A percentile compares a stretch with the other conserved stretches of the same genome.
Evolutionary conservation across 2,888 invertebrate species (phyloP).

Genomic region (Aphodius sticticus): DNA sequence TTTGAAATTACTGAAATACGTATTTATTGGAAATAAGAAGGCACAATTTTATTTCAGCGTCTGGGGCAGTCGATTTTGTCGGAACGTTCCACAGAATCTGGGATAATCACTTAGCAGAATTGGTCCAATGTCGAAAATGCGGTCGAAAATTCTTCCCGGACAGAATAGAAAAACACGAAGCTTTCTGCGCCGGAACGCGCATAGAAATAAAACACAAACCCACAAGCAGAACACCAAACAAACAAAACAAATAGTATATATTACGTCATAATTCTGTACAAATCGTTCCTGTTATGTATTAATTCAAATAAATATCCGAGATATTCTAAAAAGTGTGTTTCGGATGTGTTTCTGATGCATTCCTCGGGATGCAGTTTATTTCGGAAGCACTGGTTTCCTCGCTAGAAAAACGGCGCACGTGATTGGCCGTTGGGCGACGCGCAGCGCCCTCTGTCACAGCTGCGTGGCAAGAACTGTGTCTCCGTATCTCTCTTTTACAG

Average conservation of each 20-base stretch:
- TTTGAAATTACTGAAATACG: too few relatives aligned
- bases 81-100: slow-evolving; percentile 60
- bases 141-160: slow-evolving; percentile 71
- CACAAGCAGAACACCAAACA: background rate
- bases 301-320: too few relatives aligned
- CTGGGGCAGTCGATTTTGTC: slow-evolving; percentile 54
- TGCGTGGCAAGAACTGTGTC: slow-evolving; percentile 45
- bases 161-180: slow-evolving; percentile 66
- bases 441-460: slow-evolving; percentile 38
- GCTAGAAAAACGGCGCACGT: slow-evolving; percentile 12
- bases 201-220: slow-evolving; percentile 37
- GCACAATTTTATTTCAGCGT: slow-evolving; percentile 45
- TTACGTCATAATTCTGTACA: background rate
- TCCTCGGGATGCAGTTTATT: slow-evolving; percentile 6
- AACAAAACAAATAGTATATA: slow-evolving; percentile 12
- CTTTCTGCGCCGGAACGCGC: slow-evolving; percentile 59
- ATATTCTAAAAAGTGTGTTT: background rate
- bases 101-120: slow-evolving; percentile 64
- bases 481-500: slow-evolving; percentile 70
- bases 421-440: slow-evolving; percentile 32
- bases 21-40: background rate
- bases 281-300: too few relatives aligned
- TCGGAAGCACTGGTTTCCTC: slow-evolving; percentile 9
- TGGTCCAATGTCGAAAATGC: slow-evolving; percentile 68
- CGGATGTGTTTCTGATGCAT: background rate